phyloP scores from a whole-genome alignment of 2,888 invertebrate genomes.

The Ligdia adustata region DNA sequence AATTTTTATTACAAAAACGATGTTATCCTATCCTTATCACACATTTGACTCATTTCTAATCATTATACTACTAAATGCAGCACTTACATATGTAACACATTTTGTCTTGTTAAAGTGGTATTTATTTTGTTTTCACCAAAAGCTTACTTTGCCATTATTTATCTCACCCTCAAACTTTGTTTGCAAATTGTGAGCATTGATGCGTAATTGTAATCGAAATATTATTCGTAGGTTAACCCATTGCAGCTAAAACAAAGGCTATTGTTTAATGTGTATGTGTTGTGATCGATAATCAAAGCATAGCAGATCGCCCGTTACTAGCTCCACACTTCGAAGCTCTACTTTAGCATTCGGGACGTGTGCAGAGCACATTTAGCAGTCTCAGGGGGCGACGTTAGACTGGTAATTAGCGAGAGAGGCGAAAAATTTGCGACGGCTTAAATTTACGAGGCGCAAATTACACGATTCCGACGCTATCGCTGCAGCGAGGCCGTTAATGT shows the following conservation, averaged over 20 bases:
- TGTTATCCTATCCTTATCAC: too few species aligned
- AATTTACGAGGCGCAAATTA: slow-evolving; percentile 84
- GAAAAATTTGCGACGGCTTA: slow-evolving; percentile 83
- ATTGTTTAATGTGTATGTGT: slow-evolving; percentile 70
- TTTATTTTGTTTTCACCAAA: too few species aligned
- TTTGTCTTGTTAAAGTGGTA: too few species aligned
- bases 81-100: too few species aligned
- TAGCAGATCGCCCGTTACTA: slow-evolving; percentile 62
- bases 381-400: slow-evolving; percentile 76
- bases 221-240: slow-evolving; percentile 56
- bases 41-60: too few species aligned
- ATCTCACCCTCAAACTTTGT: too few species aligned
- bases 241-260: slow-evolving; percentile 75
- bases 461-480: slow-evolving; percentile 79
- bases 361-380: slow-evolving; percentile 78
- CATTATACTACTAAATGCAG: too few species aligned
- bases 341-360: slow-evolving; percentile 78
- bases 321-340: slow-evolving; percentile 55
- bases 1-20: neutral
- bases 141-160: too few species aligned
- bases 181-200: too few species aligned
- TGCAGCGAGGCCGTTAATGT: slow-evolving; percentile 77
- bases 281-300: slow-evolving; percentile 52
- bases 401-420: slow-evolving; percentile 81
- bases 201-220: slow-evolving; percentile 52